Percentiles rank a stretch among this genome's conserved stretches.
These are phyloP conservation scores for Stomorhina lunata DNA, from an alignment of 2,888 invertebrate genomes.

Conservation along the genomic window DNA sequence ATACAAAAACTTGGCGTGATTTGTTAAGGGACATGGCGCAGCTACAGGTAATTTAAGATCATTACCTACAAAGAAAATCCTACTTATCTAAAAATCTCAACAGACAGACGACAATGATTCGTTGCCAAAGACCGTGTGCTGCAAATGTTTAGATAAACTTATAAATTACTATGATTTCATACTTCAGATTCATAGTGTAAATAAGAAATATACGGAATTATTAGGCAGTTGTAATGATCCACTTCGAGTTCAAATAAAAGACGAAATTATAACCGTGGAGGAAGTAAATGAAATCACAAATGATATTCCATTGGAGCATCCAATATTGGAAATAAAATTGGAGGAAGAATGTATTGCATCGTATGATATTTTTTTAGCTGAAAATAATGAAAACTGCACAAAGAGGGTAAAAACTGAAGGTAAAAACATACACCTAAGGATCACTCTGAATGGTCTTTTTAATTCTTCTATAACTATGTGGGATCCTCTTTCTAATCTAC, in stretches of 20 bases:
- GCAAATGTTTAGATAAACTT: slow-evolving; percentile 68
- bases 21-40: slow-evolving; percentile 18
- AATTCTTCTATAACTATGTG: too few relatives aligned
- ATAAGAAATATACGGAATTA: slow-evolving; percentile 52
- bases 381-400: too few relatives aligned
- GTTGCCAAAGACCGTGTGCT: slow-evolving; percentile 71
- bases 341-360: slow-evolving; percentile 60
- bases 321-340: slow-evolving; percentile 67
- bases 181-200: slow-evolving; percentile 69
- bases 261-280: slow-evolving; percentile 62
- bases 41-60: slow-evolving; percentile 7
- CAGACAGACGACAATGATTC: slow-evolving; percentile 39
- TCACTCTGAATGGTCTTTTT: too few relatives aligned
- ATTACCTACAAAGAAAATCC: not conserved
- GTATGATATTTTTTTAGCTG: slow-evolving; percentile 21
- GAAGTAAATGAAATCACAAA: slow-evolving; percentile 74
- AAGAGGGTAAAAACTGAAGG: too few relatives aligned
- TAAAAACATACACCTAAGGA: too few relatives aligned
- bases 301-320: slow-evolving; percentile 63
- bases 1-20: slow-evolving; percentile 27
- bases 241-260: not conserved
- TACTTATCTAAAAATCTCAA: not conserved
- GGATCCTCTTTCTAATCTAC: too few relatives aligned
- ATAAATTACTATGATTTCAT: slow-evolving; percentile 71
- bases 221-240: slow-evolving; percentile 1